Conservation (phyloP, 2,888 invertebrate species). For the Mesorhabditis spiculigera region DNA sequence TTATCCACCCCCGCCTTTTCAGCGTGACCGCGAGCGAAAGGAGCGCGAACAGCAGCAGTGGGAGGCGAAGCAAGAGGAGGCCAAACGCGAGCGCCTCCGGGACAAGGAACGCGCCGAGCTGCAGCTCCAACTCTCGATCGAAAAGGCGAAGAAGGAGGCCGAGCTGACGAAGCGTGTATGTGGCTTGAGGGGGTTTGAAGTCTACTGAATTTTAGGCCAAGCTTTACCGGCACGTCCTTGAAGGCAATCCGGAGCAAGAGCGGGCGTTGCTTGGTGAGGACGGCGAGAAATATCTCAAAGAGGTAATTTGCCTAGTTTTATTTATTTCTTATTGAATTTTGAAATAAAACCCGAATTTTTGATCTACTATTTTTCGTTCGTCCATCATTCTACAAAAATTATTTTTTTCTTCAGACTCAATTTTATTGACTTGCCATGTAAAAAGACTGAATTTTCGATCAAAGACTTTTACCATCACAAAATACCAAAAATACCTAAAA, state of each 20-base stretch:
- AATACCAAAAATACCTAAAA: too few relatives aligned
- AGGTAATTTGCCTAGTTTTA: not conserved
- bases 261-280: conserved; percentile 5
- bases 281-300: not conserved
- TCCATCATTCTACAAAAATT: too few relatives aligned
- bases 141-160: not conserved
- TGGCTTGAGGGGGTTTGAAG: not conserved
- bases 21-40: not conserved
- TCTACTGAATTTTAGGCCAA: not conserved
- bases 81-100: not conserved
- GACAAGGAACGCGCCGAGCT: not conserved
- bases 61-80: not conserved
- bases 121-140: not conserved
- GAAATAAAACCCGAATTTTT: too few relatives aligned
- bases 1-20: not conserved
- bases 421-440: too few relatives aligned
- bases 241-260: not conserved
- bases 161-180: not conserved
- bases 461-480: too few relatives aligned
- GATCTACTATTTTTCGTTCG: too few relatives aligned
- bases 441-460: too few relatives aligned
- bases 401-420: too few relatives aligned
- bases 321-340: too few relatives aligned
- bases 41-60: not conserved
- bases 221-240: not conserved